Base-by-base conservation (phyloP, 2,797 vertebrate species). In the Anguilla megastoma region DNA sequence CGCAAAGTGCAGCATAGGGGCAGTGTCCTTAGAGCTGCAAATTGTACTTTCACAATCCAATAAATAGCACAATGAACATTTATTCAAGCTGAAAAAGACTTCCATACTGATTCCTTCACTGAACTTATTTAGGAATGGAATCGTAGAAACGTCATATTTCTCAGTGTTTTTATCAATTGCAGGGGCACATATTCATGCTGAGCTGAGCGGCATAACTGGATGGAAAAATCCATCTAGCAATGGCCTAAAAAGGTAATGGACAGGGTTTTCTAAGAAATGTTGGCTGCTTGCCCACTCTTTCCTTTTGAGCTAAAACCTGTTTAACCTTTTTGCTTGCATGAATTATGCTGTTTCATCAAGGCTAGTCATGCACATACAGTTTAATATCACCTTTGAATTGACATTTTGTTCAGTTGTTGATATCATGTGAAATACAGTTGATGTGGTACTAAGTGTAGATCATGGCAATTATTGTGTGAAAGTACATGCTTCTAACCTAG, bases 211-310 rank as follows among this genome's bases (percentile, higher is more conserved):
- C 33, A 30, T 89, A 69, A 86, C 33, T 60, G 71, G 60, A 60
- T 45, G 24, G 30, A 18, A 21, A 69, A 84, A 87, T 86, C 79
- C 48, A 79, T 63, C n/a, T 86, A 41, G 21, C n/a, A 87, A 85
- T 79, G 24, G 79, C 85, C 87, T 85, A 85, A 85, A 84, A 86
- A 85, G 66, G 89, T 86, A 76, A 86, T 82, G 50, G 24, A 76
- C 50, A 21, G 48, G 54, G 12, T 84, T 69, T 85, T 56, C 85
- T 24, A 60, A 82, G 83, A 56, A 84, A 27, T 24, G 16, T 45
- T 88, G 85, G 66, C 84, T 45, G 33, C 7, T 45, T 36, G 45
- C 87, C 82, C n/a, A 50, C 74, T 14, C 63, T 27, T 69, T 69
- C 24, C 63, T n/a, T 69, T 84, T 18, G 33, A 84, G 87, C 74